Percentiles rank a stretch among this genome's conserved stretches.
Conservation (phyloP, 2,113 vertebrate species). For the Phalacrocorax pelagicus region DNA sequence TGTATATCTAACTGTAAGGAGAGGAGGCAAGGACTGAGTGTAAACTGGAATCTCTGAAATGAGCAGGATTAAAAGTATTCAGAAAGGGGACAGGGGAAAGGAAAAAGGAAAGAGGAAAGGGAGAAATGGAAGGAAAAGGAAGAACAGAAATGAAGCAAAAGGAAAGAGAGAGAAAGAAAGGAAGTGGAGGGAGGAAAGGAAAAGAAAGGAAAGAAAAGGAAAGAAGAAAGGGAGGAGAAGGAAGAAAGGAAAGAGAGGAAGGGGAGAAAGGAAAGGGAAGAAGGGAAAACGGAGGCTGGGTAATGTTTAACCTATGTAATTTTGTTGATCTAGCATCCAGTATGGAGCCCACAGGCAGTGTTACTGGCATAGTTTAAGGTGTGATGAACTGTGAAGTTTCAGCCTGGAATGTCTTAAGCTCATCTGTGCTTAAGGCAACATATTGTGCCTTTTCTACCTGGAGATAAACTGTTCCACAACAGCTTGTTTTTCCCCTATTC, state of each 20-base stretch:
- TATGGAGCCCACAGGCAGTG: not conserved
- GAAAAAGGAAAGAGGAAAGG: not conserved
- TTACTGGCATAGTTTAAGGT: not conserved
- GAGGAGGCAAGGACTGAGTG: not conserved
- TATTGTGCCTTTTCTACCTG: not conserved
- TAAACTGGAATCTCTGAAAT: not conserved
- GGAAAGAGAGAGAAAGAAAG: not conserved
- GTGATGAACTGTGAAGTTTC: not conserved
- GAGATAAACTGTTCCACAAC: not conserved
- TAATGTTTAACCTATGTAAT: not conserved
- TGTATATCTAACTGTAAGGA: not conserved
- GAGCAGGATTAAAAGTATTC: not conserved
- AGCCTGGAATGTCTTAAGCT: not conserved
- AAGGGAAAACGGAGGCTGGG: not conserved
- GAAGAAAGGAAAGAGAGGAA: not conserved
- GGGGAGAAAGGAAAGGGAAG: not conserved
- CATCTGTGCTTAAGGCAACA: not conserved
- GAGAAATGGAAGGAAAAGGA: not conserved
- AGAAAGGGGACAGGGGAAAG: not conserved
- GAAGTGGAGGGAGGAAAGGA: too few relatives aligned
- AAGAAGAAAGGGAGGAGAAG: not conserved
- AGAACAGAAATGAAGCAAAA: not conserved
- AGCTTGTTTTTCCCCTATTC: not conserved
- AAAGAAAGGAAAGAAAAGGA: not conserved
- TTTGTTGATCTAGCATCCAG: not conserved